Conservation (phyloP, 2,888 invertebrate genomes). For the Melanostoma scalare region DNA sequence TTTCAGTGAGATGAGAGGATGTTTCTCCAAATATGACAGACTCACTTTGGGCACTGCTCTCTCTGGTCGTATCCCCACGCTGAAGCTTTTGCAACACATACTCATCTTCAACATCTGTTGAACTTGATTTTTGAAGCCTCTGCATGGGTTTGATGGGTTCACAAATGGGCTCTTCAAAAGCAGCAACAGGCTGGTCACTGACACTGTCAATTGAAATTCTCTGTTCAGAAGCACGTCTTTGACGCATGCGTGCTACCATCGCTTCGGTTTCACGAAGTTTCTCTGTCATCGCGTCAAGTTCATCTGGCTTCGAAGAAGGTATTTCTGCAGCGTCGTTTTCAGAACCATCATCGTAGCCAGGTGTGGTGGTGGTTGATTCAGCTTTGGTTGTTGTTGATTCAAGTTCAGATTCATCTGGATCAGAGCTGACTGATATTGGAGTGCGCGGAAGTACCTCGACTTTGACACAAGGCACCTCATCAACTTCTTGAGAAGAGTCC, state of each 20-base stretch:
- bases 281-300: conserved; percentile 75
- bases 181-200: conserved; percentile 56
- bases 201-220: conserved; percentile 44
- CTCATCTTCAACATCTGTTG: conserved; percentile 76
- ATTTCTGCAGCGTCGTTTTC: conserved; percentile 73
- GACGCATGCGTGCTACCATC: conserved; percentile 77
- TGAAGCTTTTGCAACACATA: conserved; percentile 76
- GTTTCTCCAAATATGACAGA: conserved; percentile 76
- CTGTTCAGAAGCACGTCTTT: conserved; percentile 75
- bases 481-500: conserved; percentile 64
- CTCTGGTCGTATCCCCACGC: conserved; percentile 75
- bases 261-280: conserved; percentile 77
- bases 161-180: conserved; percentile 75
- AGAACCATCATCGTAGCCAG: conserved; percentile 63
- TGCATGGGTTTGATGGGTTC: conserved; percentile 75
- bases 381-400: conserved; percentile 68
- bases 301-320: conserved; percentile 73
- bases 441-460: conserved; percentile 63
- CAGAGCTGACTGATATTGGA: conserved; percentile 34
- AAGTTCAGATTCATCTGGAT: conserved; percentile 62
- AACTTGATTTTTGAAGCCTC: conserved; percentile 74
- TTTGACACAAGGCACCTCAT: conserved; percentile 74
- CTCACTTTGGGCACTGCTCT: conserved; percentile 78
- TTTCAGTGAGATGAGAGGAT: conserved; percentile 36
- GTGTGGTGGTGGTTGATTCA: conserved; percentile 54